These are phyloP conservation scores for Asobara japonica DNA, from an alignment of 1,140 invertebrate species.

Conservation along the genomic window DNA sequence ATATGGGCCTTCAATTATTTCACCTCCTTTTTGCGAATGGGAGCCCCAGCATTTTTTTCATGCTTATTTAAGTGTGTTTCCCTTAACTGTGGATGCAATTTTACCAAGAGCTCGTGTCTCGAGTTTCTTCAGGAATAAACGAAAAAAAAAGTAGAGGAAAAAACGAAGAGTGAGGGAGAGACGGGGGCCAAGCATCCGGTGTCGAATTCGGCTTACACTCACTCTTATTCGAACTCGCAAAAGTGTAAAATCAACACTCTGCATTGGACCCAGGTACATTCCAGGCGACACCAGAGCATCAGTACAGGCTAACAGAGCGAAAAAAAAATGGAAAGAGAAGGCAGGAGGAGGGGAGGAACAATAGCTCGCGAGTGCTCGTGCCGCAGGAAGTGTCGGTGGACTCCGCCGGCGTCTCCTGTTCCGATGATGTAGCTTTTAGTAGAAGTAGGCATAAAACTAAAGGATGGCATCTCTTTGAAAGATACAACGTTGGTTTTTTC, in stretches of 20 bases:
- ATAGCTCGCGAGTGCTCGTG: conserved; percentile 13
- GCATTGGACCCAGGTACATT: background rate
- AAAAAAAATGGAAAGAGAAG: background rate
- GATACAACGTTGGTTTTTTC: background rate
- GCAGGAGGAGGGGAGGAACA: conserved; percentile 16
- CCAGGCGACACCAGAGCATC: background rate
- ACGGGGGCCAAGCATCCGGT: conserved; percentile 24
- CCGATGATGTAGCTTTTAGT: conserved; percentile 4
- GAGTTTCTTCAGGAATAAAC: conserved; percentile 4
- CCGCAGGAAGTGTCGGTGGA: background rate
- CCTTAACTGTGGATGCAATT: background rate
- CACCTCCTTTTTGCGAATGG: background rate
- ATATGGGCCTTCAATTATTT: background rate
- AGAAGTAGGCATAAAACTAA: conserved; percentile 3
- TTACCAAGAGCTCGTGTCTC: conserved; percentile 14
- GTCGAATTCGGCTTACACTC: conserved; percentile 22
- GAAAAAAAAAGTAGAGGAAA: conserved; percentile 9
- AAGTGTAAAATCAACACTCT: conserved; percentile 27
- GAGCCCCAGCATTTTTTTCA: background rate
- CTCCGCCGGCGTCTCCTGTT: conserved; percentile 4
- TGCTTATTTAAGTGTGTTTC: background rate
- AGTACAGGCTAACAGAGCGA: background rate
- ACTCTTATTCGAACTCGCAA: background rate
- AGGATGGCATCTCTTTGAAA: background rate
- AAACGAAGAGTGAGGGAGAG: background rate